phyloP scores from a whole-genome alignment of 2,888 invertebrate species.

The Pollenia angustigena region DNA sequence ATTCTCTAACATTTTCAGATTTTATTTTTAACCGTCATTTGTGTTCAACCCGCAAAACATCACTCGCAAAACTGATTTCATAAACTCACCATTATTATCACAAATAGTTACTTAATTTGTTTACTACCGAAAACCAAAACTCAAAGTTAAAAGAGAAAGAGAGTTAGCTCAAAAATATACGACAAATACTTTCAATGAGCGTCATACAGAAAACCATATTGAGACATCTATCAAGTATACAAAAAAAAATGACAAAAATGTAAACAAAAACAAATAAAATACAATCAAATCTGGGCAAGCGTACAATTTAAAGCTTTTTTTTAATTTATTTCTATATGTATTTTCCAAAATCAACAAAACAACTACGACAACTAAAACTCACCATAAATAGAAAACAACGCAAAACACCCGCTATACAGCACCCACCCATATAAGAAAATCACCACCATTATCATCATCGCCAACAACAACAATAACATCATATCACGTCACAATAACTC shows the following conservation, averaged over 20 bases:
- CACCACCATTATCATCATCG: slow-evolving; percentile 41
- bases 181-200: slow-evolving; percentile 53
- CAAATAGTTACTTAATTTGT: slow-evolving; percentile 62
- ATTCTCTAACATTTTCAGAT: slow-evolving; percentile 16
- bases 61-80: slow-evolving; percentile 72
- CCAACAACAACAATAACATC: slow-evolving; percentile 34
- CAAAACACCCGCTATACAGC: slow-evolving; percentile 64
- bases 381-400: slow-evolving; percentile 41
- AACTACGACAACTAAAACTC: slow-evolving; percentile 43
- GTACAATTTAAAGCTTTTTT: slow-evolving; percentile 68
- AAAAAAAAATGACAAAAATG: slow-evolving; percentile 5
- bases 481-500: slow-evolving; percentile 61
- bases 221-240: slow-evolving; percentile 22
- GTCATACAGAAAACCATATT: slow-evolving; percentile 31
- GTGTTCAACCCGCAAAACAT: slow-evolving; percentile 71
- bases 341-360: slow-evolving; percentile 32
- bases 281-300: slow-evolving; percentile 68
- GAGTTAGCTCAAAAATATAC: slow-evolving; percentile 12
- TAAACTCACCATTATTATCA: slow-evolving; percentile 72
- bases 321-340: background rate
- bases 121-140: slow-evolving; percentile 47
- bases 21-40: slow-evolving; percentile 54
- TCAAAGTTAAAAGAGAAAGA: slow-evolving; percentile 28
- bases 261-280: slow-evolving; percentile 39
- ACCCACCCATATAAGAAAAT: slow-evolving; percentile 71